phyloP scores from a whole-genome alignment of 2,888 invertebrate genomes.

The Drosophila maculinotata region DNA sequence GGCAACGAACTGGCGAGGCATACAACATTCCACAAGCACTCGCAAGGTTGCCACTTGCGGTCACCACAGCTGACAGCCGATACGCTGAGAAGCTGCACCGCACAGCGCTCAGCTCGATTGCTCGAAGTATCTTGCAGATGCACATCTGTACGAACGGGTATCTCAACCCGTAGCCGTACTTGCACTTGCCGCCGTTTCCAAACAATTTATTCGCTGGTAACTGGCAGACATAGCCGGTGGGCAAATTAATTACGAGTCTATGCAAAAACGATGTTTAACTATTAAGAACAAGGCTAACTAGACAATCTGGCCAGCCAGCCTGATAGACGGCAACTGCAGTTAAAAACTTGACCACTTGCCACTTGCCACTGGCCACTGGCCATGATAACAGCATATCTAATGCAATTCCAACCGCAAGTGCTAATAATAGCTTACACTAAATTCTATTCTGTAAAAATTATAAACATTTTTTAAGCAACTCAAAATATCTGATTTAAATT shows the following conservation, averaged over 20 bases:
- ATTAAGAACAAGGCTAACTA: conserved; percentile 76
- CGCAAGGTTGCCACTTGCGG: conserved; percentile 60
- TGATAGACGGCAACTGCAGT: conserved; percentile 13
- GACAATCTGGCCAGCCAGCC: conserved; percentile 37
- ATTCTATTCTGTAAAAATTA: background rate
- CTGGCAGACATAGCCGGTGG: conserved; percentile 3
- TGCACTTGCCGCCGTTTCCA: conserved; percentile 38
- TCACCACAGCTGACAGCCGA: conserved; percentile 62
- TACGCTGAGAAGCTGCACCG: conserved; percentile 46
- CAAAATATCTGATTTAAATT: too few relatives aligned
- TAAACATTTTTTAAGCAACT: too few relatives aligned
- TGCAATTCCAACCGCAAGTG: conserved; percentile 7
- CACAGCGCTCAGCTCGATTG: conserved; percentile 19
- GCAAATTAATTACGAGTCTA: conserved; percentile 66
- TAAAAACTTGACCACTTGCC: conserved; percentile 27
- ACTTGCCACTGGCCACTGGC: too few relatives aligned
- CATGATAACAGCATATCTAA: conserved; percentile 37
- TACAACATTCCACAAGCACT: conserved; percentile 44
- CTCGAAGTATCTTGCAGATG: conserved; percentile 51
- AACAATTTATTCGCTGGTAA: conserved; percentile 37
- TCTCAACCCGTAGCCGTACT: conserved; percentile 6
- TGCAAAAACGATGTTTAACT: conserved; percentile 59
- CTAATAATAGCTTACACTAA: background rate
- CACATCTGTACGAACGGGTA: conserved; percentile 23
- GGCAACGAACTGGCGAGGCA: conserved; percentile 64